phyloP scores from a whole-genome alignment of 2,888 invertebrate genomes.

The Cerastoderma edule region DNA sequence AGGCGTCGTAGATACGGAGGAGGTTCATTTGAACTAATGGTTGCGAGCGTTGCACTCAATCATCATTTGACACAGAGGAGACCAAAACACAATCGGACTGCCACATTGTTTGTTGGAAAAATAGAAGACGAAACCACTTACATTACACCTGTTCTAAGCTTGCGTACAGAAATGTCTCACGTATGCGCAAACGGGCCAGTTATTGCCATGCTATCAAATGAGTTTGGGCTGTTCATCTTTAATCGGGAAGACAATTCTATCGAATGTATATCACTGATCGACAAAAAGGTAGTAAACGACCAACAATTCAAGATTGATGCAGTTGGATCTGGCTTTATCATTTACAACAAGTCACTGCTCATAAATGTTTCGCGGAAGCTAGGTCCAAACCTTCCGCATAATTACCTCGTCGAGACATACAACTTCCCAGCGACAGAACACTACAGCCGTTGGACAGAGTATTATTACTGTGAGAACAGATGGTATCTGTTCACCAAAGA shows the following conservation, averaged over 20 bases:
- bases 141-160: neutral
- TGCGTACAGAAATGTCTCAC: neutral
- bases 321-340: slow-evolving; percentile 26
- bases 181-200: neutral
- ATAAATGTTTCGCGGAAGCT: slow-evolving; percentile 1
- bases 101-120: neutral
- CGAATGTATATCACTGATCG: neutral
- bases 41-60: neutral
- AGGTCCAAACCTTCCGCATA: slow-evolving; percentile 13
- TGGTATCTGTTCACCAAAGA: neutral
- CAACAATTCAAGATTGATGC: neutral
- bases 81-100: neutral
- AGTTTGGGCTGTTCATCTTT: neutral
- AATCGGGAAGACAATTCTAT: neutral
- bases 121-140: neutral
- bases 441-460: neutral
- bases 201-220: neutral
- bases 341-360: slow-evolving; percentile 24
- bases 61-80: neutral
- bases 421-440: neutral
- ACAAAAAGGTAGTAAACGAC: neutral
- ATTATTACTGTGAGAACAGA: slow-evolving; percentile 17
- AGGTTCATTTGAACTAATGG: neutral
- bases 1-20: neutral
- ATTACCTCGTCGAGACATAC: neutral